These are phyloP conservation scores for Drosophila ficusphila DNA, from an alignment of 1,140 invertebrate genomes.

Conservation along the genomic window DNA sequence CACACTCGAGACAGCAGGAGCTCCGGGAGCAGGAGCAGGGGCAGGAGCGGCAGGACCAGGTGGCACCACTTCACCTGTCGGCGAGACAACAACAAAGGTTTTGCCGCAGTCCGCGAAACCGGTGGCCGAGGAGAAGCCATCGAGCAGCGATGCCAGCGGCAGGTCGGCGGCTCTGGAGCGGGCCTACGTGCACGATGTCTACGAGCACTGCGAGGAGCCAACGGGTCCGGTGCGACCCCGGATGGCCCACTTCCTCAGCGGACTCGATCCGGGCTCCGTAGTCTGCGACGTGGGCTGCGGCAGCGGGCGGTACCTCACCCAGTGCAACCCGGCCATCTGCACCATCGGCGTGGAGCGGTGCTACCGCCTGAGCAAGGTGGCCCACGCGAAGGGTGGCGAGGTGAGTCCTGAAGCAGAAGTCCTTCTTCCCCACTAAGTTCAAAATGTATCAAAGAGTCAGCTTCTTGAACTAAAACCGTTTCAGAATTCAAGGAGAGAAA, in stretches of 20 bases:
- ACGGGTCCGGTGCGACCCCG: constrained; percentile 91
- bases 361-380: constrained; percentile 90
- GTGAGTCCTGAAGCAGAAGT: constrained; percentile 85
- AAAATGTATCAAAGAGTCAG: too few relatives aligned
- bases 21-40: not conserved
- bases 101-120: constrained; percentile 30
- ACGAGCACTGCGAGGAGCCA: constrained; percentile 92
- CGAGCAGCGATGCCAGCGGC: constrained; percentile 76
- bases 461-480: too few relatives aligned
- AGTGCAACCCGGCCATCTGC: constrained; percentile 92
- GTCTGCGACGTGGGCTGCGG: constrained; percentile 98
- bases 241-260: constrained; percentile 93
- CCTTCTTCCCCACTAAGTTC: too few relatives aligned
- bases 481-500: too few relatives aligned
- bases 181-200: constrained; percentile 97
- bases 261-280: constrained; percentile 94
- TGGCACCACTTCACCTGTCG: constrained; percentile 17
- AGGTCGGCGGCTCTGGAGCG: constrained; percentile 93
- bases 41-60: not conserved
- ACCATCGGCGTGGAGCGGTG: constrained; percentile 95
- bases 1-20: constrained; percentile 15
- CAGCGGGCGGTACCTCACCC: constrained; percentile 95
- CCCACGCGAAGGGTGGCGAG: constrained; percentile 91
- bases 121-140: constrained; percentile 26
- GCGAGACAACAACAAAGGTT: constrained; percentile 44